Evolutionary conservation across 1,140 invertebrate genomes (phyloP).

Genomic region (Drosophila setifemur): DNA sequence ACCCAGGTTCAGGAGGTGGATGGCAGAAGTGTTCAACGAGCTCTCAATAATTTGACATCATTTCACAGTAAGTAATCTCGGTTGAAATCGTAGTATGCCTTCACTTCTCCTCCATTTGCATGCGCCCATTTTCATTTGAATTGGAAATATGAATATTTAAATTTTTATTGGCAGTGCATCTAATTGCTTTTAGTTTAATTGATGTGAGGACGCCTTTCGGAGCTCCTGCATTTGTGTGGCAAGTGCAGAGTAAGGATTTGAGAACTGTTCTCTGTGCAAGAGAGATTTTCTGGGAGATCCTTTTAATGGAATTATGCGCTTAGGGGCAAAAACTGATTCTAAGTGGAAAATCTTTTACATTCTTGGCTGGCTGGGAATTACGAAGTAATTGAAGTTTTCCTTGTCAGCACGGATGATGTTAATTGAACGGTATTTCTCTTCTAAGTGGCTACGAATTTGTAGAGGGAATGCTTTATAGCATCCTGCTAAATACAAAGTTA

Average conservation of each 20-base stretch:
- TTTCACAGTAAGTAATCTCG: slow-evolving; percentile 38
- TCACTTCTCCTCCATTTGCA: neutral
- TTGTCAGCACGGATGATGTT: too few relatives aligned
- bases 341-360: slow-evolving; percentile 38
- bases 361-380: slow-evolving; percentile 14
- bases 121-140: slow-evolving; percentile 12
- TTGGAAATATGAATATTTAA: slow-evolving; percentile 60
- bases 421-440: too few relatives aligned
- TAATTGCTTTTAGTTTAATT: slow-evolving; percentile 73
- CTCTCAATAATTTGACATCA: slow-evolving; percentile 40
- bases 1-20: neutral
- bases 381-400: slow-evolving; percentile 23
- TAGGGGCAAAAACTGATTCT: slow-evolving; percentile 35
- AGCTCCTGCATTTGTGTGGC: neutral
- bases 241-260: neutral
- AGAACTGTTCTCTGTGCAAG: neutral
- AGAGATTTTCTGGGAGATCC: slow-evolving; percentile 19
- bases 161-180: slow-evolving; percentile 50
- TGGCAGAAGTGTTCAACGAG: slow-evolving; percentile 21
- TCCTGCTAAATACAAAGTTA: too few relatives aligned
- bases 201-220: slow-evolving; percentile 28
- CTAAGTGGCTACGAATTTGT: too few relatives aligned
- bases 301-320: slow-evolving; percentile 58
- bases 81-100: neutral
- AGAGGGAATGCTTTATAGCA: too few relatives aligned